These are phyloP conservation scores for Periparus ater DNA, from an alignment of 2,797 vertebrate species.

Conservation along the genomic window DNA sequence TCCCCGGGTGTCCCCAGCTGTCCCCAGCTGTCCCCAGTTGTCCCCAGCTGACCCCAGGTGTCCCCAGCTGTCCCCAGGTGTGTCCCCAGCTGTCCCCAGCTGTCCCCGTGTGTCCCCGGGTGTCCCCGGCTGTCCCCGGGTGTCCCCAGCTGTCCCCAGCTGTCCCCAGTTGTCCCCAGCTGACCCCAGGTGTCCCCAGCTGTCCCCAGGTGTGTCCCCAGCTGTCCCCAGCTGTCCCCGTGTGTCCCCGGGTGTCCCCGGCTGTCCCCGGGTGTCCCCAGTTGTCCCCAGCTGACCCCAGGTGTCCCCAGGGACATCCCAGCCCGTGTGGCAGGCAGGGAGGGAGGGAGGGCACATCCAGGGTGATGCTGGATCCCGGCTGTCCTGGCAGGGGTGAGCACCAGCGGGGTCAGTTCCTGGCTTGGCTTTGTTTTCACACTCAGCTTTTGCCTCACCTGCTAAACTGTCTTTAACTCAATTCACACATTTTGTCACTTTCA, in stretches of 20 bases:
- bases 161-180: neutral
- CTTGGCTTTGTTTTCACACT: neutral
- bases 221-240: neutral
- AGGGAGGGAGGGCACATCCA: neutral
- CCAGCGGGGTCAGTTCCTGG: neutral
- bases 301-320: neutral
- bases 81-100: neutral
- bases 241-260: neutral
- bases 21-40: neutral
- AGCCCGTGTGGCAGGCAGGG: fast-evolving
- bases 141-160: neutral
- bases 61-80: neutral
- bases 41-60: too few relatives aligned
- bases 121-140: neutral
- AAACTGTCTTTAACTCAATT: neutral
- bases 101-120: neutral
- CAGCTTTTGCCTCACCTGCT: neutral
- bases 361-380: fast-evolving
- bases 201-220: neutral
- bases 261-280: neutral
- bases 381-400: neutral
- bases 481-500: neutral
- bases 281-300: too few relatives aligned
- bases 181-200: neutral
- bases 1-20: neutral